Base-by-base conservation (phyloP, 2,888 invertebrate genomes). In the Nebria brevicollis region DNA sequence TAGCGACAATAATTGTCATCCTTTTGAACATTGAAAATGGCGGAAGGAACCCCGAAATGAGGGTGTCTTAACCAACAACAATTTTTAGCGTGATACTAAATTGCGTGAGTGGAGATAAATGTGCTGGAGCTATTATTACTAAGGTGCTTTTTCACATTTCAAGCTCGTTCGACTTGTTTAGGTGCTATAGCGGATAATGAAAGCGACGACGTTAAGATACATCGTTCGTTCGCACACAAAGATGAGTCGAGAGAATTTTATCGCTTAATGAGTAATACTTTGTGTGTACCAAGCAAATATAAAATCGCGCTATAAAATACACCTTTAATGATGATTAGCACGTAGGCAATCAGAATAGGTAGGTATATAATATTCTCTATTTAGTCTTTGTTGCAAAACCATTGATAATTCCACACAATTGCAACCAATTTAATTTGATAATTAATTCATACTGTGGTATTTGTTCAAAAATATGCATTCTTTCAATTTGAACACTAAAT, bases 61-160 rank as follows among this genome's bases (percentile, higher is more conserved):
- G 54, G 54, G 54, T 54, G 54, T 54, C 54, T 54, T 54, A 54
- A 54, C 54, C 54, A 54, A 54, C 54, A 54, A 54, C 54, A 54
- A 54, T 54, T 54, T 54, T 54, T 54, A 54, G 54, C 54, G 54
- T 54, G 54, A 54, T 54, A 54, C 11, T 54, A 54, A 54, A 54
- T 54, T 54, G 8, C 13, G 54, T 54, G 54, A 54, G 54, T 8
- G 54, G 54, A 54, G 54, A 54, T 54, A 54, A 54, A 54, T 54
- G 54, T 54, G 54, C 54, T 54, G 13, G 54, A 8, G 54, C 54
- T 54, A 54, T 54, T 54, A 54, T 54, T 54, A 54, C 54, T 54
- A 54, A 54, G 54, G 54, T 54, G 54, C 54, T 54, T 54, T 54
- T 54, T 54, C 54, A 54, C 54, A 54, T 54, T 54, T 54, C 54